These are phyloP conservation scores for Eledona agricola DNA, from an alignment of 2,888 invertebrate genomes.

Conservation along the genomic window DNA sequence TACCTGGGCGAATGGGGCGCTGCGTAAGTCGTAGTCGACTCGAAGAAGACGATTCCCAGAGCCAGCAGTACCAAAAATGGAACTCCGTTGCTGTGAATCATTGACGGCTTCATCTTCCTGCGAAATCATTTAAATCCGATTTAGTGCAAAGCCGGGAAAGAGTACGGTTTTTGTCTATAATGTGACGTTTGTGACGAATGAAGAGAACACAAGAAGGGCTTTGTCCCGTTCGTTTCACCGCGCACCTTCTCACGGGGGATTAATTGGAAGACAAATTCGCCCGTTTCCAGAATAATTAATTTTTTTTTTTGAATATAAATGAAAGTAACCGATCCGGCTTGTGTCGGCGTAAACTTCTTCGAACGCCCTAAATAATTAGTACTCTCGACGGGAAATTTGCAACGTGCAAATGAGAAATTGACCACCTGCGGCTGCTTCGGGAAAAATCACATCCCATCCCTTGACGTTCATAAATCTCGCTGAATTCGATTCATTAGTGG, in stretches of 20 bases:
- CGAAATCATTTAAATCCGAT: constrained; percentile 30
- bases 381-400: not conserved
- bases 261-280: too few relatives aligned
- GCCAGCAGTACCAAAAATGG: constrained; percentile 57
- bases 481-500: constrained; percentile 10
- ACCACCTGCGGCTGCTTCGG: constrained; percentile 25
- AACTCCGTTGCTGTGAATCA: constrained; percentile 41
- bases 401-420: constrained; percentile 12
- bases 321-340: too few relatives aligned
- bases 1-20: constrained; percentile 55
- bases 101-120: constrained; percentile 46
- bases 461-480: constrained; percentile 5
- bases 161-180: constrained; percentile 11
- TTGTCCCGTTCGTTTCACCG: constrained; percentile 22
- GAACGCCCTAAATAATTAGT: not conserved
- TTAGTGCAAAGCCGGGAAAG: not conserved
- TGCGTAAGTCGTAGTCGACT: constrained; percentile 50
- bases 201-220: constrained; percentile 20
- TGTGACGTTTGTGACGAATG: constrained; percentile 31
- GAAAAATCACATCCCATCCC: constrained; percentile 4
- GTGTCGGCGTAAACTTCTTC: too few relatives aligned
- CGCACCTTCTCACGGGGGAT: constrained; percentile 18
- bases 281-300: too few relatives aligned
- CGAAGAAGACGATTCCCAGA: constrained; percentile 62
- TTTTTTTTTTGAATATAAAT: too few relatives aligned